Base-by-base conservation (phyloP, 2,888 invertebrate genomes). In the Folsomia candida region DNA sequence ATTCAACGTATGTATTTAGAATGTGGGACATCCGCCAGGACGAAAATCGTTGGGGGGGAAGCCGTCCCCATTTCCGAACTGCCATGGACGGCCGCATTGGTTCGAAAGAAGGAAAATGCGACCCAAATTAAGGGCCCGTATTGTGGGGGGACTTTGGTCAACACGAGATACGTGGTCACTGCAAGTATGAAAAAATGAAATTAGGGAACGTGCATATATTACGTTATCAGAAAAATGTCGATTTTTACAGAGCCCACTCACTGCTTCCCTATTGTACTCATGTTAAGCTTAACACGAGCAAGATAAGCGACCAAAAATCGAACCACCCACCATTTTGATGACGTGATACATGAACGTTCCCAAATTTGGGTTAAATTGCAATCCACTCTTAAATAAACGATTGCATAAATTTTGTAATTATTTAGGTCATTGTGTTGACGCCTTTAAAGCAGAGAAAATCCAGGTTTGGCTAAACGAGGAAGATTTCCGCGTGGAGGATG, bases 391-490 rank as follows among this genome's bases (percentile, higher is more conserved):
- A n/a, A n/a, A n/a, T n/a, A n/a, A n/a, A n/a, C n/a, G n/a, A n/a
- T n/a, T n/a, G n/a, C n/a, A n/a, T n/a, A n/a, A n/a, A n/a, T 47
- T 18, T 9, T 18, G 18, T 47, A 47, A 11, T 18, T 47, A 6
- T 57, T 4, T 11, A 62, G 62, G 62, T 27, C 72, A 72, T 18
- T 72, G 72, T 51, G 72, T 72, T 1, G 72, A 72, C 28, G 72
- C 69, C 0, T 69, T 69, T n/a, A 37, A 57, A 25, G 72, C 72
- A 0, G 66, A 64, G 18, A 67, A 67, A 27, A 72, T 75, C 27
- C 67, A 75, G 29, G 75, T 75, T 1, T 73, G 75, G 75, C 64
- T 75, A 18, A 64, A 59, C 2, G 72, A 72, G 54, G 69, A 75
- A 66, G 57, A 69, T 14, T 75, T 73, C 28, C 28, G 37, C 3